Evolutionary conservation across 2,113 vertebrate genomes (phyloP).

Genomic region (Ellobius talpinus): DNA sequence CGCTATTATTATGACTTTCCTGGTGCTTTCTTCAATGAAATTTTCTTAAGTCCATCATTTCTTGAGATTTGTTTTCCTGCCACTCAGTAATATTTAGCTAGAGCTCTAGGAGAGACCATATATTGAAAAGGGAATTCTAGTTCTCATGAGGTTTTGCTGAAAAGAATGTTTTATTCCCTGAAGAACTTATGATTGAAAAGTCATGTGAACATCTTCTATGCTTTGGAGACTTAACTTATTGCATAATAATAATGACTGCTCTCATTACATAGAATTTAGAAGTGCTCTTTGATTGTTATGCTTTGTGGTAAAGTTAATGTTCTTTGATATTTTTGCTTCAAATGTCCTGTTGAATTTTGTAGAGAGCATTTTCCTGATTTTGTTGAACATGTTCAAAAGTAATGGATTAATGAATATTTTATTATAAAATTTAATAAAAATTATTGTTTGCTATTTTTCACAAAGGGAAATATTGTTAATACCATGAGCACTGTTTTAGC

Average conservation of each 20-base stretch:
- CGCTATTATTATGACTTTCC: constrained; percentile 79
- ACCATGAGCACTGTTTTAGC: constrained; percentile 53
- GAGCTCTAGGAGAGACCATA: constrained; percentile 73
- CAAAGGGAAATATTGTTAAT: background rate
- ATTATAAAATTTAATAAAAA: constrained; percentile 61
- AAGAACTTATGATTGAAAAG: constrained; percentile 81
- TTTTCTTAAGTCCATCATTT: constrained; percentile 76
- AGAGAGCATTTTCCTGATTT: constrained; percentile 61
- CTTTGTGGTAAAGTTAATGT: constrained; percentile 62
- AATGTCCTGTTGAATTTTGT: constrained; percentile 53
- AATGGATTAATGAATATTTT: constrained; percentile 36
- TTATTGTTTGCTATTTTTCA: constrained; percentile 17
- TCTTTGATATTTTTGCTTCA: constrained; percentile 70
- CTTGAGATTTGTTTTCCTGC: constrained; percentile 80
- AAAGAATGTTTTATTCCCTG: constrained; percentile 76
- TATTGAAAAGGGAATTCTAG: constrained; percentile 83
- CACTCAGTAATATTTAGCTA: constrained; percentile 80
- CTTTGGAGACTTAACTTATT: constrained; percentile 69
- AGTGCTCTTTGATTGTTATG: constrained; percentile 48
- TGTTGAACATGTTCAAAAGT: constrained; percentile 36
- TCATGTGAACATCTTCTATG: constrained; percentile 65
- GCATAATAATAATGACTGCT: constrained; percentile 64
- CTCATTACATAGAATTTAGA: constrained; percentile 54
- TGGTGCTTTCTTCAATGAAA: constrained; percentile 78
- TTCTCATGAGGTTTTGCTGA: constrained; percentile 75